A percentile compares a stretch with the other conserved stretches of the same genome.
Evolutionary conservation across 2,113 vertebrate species (phyloP).

Genomic region (Panthera uncia): DNA sequence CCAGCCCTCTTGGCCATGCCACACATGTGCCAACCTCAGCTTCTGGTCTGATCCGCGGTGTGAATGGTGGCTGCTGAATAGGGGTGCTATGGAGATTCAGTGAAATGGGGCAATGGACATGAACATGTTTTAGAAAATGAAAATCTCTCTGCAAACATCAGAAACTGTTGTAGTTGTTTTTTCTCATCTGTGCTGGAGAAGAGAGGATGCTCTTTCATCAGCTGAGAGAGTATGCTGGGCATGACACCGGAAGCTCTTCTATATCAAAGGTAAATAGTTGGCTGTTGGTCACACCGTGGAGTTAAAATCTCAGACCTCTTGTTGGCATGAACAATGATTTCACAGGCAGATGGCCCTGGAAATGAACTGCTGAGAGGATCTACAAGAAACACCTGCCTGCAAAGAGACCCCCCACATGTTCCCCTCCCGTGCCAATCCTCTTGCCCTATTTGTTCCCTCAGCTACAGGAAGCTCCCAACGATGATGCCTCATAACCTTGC

Average conservation of each 20-base stretch:
- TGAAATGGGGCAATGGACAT: not conserved
- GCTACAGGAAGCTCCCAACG: not conserved
- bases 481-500: not conserved
- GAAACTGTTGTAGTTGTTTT: not conserved
- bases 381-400: conserved; percentile 58
- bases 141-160: not conserved
- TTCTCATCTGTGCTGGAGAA: not conserved
- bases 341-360: conserved; percentile 16
- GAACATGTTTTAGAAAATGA: not conserved
- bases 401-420: not conserved
- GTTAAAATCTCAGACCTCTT: not conserved
- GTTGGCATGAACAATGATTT: not conserved
- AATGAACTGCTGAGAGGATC: not conserved
- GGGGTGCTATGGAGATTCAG: not conserved
- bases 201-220: not conserved
- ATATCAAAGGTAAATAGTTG: not conserved
- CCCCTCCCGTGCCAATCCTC: not conserved
- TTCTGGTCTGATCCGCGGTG: not conserved
- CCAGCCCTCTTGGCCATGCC: not conserved
- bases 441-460: not conserved
- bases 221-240: no score
- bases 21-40: no score
- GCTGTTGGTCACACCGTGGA: not conserved
- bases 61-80: not conserved
- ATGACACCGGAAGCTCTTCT: not conserved